phyloP scores from a whole-genome alignment of 2,888 invertebrate genomes.

The Ptychoptera contaminata region DNA sequence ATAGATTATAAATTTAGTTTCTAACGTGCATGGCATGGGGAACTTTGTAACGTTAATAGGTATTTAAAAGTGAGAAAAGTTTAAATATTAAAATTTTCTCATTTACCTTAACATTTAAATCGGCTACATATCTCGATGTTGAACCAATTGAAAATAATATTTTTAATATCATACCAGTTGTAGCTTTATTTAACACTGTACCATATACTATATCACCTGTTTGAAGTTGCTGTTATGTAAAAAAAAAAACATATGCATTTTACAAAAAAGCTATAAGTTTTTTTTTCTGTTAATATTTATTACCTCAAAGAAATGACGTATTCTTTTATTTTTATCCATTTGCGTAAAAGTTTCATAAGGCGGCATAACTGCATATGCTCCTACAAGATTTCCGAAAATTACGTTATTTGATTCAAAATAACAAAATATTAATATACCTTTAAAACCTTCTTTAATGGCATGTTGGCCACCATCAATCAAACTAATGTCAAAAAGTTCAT shows the following conservation, averaged over 20 bases:
- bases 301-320: slow-evolving; percentile 72
- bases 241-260: not conserved
- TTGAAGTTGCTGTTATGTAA: slow-evolving; percentile 40
- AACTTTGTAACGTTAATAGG: too few relatives aligned
- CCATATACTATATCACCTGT: slow-evolving; percentile 69
- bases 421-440: too few relatives aligned
- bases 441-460: too few relatives aligned
- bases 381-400: slow-evolving; percentile 30
- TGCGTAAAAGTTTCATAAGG: slow-evolving; percentile 69
- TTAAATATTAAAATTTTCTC: not conserved
- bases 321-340: slow-evolving; percentile 59
- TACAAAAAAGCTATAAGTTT: not conserved
- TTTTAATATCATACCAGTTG: slow-evolving; percentile 59
- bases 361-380: slow-evolving; percentile 67
- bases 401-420: too few relatives aligned
- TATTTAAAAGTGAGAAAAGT: not conserved
- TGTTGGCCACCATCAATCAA: slow-evolving; percentile 15
- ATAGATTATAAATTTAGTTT: slow-evolving; percentile 3
- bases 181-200: slow-evolving; percentile 57
- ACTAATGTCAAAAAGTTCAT: slow-evolving; percentile 49
- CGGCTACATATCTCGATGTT: slow-evolving; percentile 63
- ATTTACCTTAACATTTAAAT: slow-evolving; percentile 70
- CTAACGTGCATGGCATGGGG: too few relatives aligned
- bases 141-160: slow-evolving; percentile 72
- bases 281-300: slow-evolving; percentile 15